phyloP scores from a whole-genome alignment of 2,888 invertebrate genomes.

The Amphimallon solstitiale region DNA sequence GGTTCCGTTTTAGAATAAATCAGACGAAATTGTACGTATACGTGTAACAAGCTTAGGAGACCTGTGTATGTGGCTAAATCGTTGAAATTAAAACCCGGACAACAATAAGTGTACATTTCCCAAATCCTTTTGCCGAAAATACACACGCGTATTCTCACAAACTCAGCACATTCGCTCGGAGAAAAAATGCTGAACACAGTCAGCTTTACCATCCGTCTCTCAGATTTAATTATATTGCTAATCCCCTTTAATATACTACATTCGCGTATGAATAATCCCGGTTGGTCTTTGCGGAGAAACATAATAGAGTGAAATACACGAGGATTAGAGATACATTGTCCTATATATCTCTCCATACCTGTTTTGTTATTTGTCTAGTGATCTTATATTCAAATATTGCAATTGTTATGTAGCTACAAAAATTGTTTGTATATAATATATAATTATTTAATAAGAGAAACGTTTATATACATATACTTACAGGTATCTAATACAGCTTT shows the following conservation, averaged over 20 bases:
- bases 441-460: no score
- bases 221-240: slow-evolving; percentile 43
- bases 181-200: slow-evolving; percentile 32
- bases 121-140: slow-evolving; percentile 31
- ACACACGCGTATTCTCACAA: slow-evolving; percentile 9
- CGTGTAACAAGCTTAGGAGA: slow-evolving; percentile 22
- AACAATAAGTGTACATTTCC: slow-evolving; percentile 29
- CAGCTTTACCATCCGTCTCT: slow-evolving; percentile 30
- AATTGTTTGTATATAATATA: no score
- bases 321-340: slow-evolving; percentile 12
- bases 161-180: slow-evolving; percentile 13
- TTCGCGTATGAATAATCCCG: slow-evolving; percentile 48
- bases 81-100: slow-evolving; percentile 28
- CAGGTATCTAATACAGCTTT: no score
- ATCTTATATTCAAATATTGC: not conserved
- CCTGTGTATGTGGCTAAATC: slow-evolving; percentile 15
- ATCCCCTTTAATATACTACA: slow-evolving; percentile 45
- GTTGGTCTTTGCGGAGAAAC: slow-evolving; percentile 18
- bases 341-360: not conserved
- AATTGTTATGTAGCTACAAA: no score
- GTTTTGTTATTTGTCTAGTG: slow-evolving; percentile 7
- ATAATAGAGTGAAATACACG: slow-evolving; percentile 17
- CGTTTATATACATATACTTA: no score
- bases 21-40: slow-evolving; percentile 4
- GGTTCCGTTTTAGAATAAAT: slow-evolving; percentile 25